These are phyloP conservation scores for Teleopsis dalmanni DNA, from an alignment of 1,140 invertebrate genomes.

Conservation along the genomic window DNA sequence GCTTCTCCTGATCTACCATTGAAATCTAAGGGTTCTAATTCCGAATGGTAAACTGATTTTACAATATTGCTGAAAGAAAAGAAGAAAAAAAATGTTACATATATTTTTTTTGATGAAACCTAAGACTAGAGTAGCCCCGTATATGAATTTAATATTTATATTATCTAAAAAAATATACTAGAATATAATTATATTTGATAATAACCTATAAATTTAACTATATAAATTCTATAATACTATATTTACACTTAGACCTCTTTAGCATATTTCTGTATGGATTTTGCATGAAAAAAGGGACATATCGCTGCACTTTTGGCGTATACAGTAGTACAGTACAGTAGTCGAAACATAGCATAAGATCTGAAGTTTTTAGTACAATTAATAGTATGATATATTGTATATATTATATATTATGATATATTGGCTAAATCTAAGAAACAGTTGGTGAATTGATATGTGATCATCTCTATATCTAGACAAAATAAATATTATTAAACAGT, in stretches of 20 bases:
- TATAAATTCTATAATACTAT: neutral
- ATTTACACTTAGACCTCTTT: neutral
- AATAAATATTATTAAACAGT: no score
- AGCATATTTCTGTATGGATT: no score
- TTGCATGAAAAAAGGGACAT: no score
- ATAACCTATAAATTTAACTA: neutral
- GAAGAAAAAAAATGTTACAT: neutral
- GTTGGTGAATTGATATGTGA: no score
- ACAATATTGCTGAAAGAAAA: constrained; percentile 37
- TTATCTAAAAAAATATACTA: neutral
- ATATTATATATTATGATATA: no score
- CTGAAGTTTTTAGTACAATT: no score
- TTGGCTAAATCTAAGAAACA: no score
- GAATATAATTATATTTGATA: neutral
- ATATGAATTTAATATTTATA: neutral
- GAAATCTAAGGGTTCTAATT: constrained; percentile 54
- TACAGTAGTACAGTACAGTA: no score
- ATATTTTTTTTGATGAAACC: neutral
- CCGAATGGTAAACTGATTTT: constrained; percentile 48
- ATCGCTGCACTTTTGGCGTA: no score
- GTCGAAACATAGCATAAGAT: no score
- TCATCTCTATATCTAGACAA: no score
- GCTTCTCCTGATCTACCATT: constrained; percentile 37
- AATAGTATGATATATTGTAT: no score
- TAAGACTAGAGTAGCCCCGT: neutral